phyloP scores from a whole-genome alignment of 2,113 vertebrate genomes.

The Charadrius vociferus region DNA sequence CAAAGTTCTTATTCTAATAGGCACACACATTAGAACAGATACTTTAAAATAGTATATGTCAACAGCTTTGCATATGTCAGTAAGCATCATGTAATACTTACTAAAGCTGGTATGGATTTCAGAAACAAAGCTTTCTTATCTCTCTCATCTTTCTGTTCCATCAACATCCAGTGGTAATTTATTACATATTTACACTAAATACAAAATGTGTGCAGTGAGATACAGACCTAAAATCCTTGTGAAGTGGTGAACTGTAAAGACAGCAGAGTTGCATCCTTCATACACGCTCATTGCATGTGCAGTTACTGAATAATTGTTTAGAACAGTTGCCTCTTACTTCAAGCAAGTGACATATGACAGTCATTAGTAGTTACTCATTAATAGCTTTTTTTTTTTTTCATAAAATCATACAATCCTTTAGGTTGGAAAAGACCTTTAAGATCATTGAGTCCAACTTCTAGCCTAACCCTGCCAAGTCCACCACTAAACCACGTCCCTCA shows the following conservation, averaged over 20 bases:
- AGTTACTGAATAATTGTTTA: neutral
- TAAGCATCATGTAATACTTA: neutral
- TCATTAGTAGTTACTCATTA: neutral
- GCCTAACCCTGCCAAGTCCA: neutral
- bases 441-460: neutral
- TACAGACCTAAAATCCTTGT: neutral
- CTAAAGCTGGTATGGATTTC: neutral
- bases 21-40: neutral
- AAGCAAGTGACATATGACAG: neutral
- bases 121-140: neutral
- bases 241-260: neutral
- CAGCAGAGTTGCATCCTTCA: neutral
- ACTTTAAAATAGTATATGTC: neutral
- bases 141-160: neutral
- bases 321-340: neutral
- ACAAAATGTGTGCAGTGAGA: neutral
- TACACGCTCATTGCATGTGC: neutral
- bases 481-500: neutral
- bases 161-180: neutral
- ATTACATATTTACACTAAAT: neutral
- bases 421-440: neutral
- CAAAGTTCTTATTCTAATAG: neutral
- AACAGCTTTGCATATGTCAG: neutral
- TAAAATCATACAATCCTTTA: neutral
- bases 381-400: neutral